Conservation (phyloP, 92 coral and sea anemone species). For the Epizoanthus illoricatus region DNA sequence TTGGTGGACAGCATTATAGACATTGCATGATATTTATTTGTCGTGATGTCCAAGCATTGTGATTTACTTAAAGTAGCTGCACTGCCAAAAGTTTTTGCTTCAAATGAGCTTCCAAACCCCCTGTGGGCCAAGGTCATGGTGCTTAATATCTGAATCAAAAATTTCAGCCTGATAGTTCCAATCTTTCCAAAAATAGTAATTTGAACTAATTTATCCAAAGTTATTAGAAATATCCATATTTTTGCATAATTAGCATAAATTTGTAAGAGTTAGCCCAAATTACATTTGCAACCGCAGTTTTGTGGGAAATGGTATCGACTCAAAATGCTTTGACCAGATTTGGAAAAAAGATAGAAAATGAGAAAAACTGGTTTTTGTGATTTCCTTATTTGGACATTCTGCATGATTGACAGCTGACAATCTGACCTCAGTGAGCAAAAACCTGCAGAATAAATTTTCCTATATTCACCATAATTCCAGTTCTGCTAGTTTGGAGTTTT, state of each 20-base stretch:
- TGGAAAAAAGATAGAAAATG: background rate
- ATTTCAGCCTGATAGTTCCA: background rate
- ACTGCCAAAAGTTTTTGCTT: constrained; percentile 1
- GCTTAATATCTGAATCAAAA: background rate
- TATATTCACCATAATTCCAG: background rate
- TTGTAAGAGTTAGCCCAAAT: background rate
- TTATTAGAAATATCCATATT: background rate
- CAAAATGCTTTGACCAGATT: background rate
- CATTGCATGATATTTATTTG: too few species aligned
- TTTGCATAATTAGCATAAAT: background rate
- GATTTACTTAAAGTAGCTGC: background rate
- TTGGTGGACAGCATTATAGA: too few species aligned
- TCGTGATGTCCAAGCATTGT: too few species aligned
- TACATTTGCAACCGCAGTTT: background rate
- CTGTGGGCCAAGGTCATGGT: background rate
- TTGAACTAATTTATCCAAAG: background rate
- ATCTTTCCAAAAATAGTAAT: background rate
- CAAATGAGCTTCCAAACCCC: background rate
- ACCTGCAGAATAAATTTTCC: background rate
- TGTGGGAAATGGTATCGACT: too few species aligned
- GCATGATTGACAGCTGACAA: background rate
- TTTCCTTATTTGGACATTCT: too few species aligned
- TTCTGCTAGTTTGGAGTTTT: background rate
- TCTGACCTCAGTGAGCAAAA: background rate
- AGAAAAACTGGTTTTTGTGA: background rate